These are phyloP conservation scores for Sandelia bainsii DNA, from an alignment of 2,797 vertebrate species.

Conservation along the genomic window DNA sequence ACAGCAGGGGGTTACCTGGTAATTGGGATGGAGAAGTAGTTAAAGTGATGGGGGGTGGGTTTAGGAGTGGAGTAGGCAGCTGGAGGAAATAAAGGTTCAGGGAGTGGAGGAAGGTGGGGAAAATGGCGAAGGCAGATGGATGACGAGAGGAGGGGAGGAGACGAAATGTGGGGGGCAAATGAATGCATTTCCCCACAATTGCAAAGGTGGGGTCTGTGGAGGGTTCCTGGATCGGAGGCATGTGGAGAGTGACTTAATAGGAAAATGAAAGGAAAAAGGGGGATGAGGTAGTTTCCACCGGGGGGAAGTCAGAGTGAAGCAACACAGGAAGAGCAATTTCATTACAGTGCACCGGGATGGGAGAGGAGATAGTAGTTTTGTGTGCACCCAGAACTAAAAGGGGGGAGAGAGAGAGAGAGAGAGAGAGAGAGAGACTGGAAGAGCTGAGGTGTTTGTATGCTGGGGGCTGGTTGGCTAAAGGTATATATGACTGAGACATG, in stretches of 20 bases:
- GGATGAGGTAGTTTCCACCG: constrained; percentile 27
- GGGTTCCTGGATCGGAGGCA: constrained; percentile 13
- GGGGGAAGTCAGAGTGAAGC: constrained; percentile 36
- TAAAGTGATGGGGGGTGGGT: constrained; percentile 40
- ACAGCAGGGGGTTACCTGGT: constrained; percentile 61
- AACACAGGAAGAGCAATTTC: constrained; percentile 53
- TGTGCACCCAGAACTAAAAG: constrained; percentile 27
- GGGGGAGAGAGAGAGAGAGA: no score
- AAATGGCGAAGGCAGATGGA: not conserved
- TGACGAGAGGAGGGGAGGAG: not conserved
- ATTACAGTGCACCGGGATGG: constrained; percentile 46
- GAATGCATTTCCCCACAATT: not conserved
- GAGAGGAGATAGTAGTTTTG: constrained; percentile 40
- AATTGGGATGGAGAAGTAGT: constrained; percentile 73
- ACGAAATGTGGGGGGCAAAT: constrained; percentile 3
- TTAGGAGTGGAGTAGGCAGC: constrained; percentile 9
- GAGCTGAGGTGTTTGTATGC: constrained; percentile 17
- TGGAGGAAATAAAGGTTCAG: constrained; percentile 34
- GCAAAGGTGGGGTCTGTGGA: constrained; percentile 11
- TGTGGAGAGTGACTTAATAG: constrained; percentile 40
- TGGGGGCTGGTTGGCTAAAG: constrained; percentile 1
- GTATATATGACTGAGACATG: constrained; percentile 20
- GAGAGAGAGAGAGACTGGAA: constrained; percentile 48
- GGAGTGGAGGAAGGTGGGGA: constrained; percentile 1
- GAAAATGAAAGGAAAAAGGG: constrained; percentile 43